These are phyloP conservation scores for Noctilio leporinus DNA, from an alignment of 2,113 vertebrate species.

Conservation along the genomic window DNA sequence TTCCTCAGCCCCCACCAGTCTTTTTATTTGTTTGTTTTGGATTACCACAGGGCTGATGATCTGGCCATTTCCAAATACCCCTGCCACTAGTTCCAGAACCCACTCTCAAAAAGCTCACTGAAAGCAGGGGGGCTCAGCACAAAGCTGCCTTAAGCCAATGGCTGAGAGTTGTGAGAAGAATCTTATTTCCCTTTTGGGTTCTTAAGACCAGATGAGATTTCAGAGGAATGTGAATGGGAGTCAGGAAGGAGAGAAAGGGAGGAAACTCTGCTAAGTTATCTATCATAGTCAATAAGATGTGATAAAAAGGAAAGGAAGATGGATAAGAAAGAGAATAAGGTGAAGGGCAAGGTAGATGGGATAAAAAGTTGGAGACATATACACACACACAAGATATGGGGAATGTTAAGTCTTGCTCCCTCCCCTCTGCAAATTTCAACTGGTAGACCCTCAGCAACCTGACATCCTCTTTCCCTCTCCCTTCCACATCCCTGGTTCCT, in stretches of 20 bases:
- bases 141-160: background rate
- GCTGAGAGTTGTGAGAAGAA: background rate
- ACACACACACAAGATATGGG: background rate
- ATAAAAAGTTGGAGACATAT: background rate
- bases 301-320: background rate
- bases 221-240: background rate
- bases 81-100: background rate
- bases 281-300: background rate
- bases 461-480: background rate
- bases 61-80: background rate
- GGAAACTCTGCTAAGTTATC: background rate
- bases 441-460: background rate
- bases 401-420: background rate
- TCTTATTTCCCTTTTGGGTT: background rate
- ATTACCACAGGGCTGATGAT: background rate
- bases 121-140: background rate
- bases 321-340: background rate
- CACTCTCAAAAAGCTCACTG: background rate
- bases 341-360: background rate
- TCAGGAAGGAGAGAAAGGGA: background rate
- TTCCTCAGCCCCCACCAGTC: background rate
- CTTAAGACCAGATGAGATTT: background rate
- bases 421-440: background rate
- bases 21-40: background rate
- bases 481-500: constrained; percentile 8